Evolutionary conservation across 1,140 invertebrate genomes (phyloP).

Genomic region (Drosophila pandora): DNA sequence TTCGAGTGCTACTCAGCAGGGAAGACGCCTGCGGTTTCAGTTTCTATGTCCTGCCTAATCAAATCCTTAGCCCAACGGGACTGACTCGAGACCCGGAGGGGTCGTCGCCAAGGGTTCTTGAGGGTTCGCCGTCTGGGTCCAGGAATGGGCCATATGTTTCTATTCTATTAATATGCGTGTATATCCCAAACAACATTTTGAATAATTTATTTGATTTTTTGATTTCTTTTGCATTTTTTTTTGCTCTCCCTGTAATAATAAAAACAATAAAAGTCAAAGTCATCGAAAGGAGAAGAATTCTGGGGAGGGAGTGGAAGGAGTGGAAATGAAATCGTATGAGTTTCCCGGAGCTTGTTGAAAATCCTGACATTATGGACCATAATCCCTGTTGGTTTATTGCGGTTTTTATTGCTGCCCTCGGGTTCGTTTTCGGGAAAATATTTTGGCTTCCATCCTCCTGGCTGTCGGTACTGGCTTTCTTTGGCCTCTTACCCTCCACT

Average conservation of each 20-base stretch:
- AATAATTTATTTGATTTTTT: constrained; percentile 82
- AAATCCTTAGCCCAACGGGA: constrained; percentile 54
- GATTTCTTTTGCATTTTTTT: constrained; percentile 66
- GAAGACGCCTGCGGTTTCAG: constrained; percentile 52
- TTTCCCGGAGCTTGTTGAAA: constrained; percentile 46
- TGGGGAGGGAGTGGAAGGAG: not conserved
- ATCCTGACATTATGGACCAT: constrained; percentile 73
- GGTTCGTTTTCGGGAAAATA: constrained; percentile 51
- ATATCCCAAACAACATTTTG: constrained; percentile 49
- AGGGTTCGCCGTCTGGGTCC: constrained; percentile 28
- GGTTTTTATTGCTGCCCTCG: constrained; percentile 70
- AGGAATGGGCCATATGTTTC: constrained; percentile 53
- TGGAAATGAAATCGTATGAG: constrained; percentile 32
- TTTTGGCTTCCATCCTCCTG: constrained; percentile 36
- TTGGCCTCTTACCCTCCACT: constrained; percentile 3
- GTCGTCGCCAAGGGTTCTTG: constrained; percentile 21
- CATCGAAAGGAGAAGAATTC: constrained; percentile 13
- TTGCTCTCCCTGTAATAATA: constrained; percentile 55
- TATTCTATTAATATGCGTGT: constrained; percentile 60
- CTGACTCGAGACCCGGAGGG: not conserved
- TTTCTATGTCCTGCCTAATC: constrained; percentile 63
- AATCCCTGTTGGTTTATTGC: constrained; percentile 80
- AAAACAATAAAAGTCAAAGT: constrained; percentile 70
- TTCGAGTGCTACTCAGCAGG: constrained; percentile 20
- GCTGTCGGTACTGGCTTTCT: constrained; percentile 21